Conservation (phyloP, 2,888 invertebrate genomes). For the Acanthoscelides obtectus region DNA sequence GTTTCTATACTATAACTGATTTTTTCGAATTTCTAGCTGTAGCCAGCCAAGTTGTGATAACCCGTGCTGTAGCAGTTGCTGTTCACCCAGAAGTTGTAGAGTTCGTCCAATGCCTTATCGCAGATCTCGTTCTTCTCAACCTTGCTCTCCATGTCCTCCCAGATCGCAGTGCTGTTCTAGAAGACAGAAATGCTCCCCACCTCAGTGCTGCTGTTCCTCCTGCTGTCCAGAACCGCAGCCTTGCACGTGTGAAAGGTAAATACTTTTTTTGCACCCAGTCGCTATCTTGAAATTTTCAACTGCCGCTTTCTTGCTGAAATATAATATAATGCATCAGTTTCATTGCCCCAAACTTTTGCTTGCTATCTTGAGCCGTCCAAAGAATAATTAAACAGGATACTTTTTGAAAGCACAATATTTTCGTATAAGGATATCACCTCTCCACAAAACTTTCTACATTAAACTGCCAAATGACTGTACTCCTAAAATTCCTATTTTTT, state of each 20-base stretch:
- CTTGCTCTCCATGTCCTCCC: background rate
- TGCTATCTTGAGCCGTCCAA: too few species aligned
- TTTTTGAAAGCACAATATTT: too few species aligned
- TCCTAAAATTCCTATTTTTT: background rate
- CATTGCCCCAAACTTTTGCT: too few species aligned
- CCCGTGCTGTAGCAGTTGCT: background rate
- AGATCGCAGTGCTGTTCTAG: background rate
- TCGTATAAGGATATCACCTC: too few species aligned
- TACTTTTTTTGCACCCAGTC: background rate
- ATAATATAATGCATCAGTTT: too few species aligned
- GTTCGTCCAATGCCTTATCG: constrained; percentile 2
- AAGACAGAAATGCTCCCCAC: background rate
- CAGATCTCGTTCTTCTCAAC: background rate
- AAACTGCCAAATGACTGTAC: too few species aligned
- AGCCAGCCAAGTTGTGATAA: background rate
- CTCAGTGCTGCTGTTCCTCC: constrained; percentile 8
- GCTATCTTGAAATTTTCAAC: too few species aligned
- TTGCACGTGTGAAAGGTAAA: background rate
- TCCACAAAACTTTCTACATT: too few species aligned
- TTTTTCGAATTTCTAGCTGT: background rate
- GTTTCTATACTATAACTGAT: too few species aligned
- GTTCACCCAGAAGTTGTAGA: constrained; percentile 4
- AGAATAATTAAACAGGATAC: too few species aligned
- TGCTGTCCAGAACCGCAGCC: background rate
- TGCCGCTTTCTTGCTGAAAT: too few species aligned